These are phyloP conservation scores for Dermolepida albohirtum DNA, from an alignment of 2,888 invertebrate genomes.

Conservation along the genomic window DNA sequence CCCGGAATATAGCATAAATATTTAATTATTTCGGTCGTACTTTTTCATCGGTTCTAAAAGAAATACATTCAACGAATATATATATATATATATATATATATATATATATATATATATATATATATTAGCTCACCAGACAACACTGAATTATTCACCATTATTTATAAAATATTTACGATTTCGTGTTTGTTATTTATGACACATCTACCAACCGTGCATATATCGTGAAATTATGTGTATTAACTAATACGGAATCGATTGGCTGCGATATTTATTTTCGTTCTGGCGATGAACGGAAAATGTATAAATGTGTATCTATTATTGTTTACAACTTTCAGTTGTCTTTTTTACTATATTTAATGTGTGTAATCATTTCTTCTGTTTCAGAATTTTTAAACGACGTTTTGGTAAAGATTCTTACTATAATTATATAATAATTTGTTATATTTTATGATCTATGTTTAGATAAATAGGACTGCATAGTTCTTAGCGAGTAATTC, in stretches of 20 bases:
- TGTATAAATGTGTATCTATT: neutral
- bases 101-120: too few relatives aligned
- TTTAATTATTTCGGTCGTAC: conserved; percentile 23
- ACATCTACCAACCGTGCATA: conserved; percentile 18
- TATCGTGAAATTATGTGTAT: conserved; percentile 10
- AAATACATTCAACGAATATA: neutral
- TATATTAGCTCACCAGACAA: conserved; percentile 6
- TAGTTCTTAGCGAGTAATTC: conserved; percentile 2
- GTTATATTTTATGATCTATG: conserved; percentile 15
- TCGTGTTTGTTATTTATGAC: conserved; percentile 25
- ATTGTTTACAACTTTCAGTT: conserved; percentile 11
- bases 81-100: too few relatives aligned
- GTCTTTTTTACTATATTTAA: conserved; percentile 28
- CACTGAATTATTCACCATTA: conserved; percentile 26
- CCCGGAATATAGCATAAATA: conserved; percentile 19
- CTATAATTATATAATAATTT: conserved; percentile 30
- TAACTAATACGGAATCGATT: conserved; percentile 31
- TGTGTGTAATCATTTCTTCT: conserved; percentile 47
- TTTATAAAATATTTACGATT: conserved; percentile 32
- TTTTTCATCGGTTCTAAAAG: conserved; percentile 22
- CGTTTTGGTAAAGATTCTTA: conserved; percentile 49
- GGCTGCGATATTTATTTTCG: conserved; percentile 24
- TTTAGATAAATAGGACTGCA: neutral
- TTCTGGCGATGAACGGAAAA: neutral
- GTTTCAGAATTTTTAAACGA: conserved; percentile 49